Evolutionary conservation across 2,113 vertebrate species (phyloP).

Genomic region (Fregata magnificens): DNA sequence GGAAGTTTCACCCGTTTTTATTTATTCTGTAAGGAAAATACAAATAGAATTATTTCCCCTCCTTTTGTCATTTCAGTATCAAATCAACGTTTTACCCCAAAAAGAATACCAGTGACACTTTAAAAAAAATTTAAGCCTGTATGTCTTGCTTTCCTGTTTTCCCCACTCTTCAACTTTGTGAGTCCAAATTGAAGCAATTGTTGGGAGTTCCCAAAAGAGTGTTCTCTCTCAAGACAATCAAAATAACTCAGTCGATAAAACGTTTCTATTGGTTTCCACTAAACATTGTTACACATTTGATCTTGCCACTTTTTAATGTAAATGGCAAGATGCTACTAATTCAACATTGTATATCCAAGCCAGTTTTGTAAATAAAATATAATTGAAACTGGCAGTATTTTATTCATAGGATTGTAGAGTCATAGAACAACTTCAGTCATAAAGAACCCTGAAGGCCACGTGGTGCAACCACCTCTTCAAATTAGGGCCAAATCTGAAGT

Average conservation of each 20-base stretch:
- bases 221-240: background rate
- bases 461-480: background rate
- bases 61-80: background rate
- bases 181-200: background rate
- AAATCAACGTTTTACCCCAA: background rate
- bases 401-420: background rate
- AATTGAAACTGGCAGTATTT: background rate
- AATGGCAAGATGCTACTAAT: background rate
- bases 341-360: background rate
- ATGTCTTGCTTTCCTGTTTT: background rate
- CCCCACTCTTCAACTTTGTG: background rate
- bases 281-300: background rate
- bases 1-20: background rate
- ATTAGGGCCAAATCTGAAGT: background rate
- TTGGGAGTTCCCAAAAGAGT: background rate
- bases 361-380: background rate
- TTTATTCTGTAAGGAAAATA: background rate
- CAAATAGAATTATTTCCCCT: background rate
- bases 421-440: background rate
- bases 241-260: background rate
- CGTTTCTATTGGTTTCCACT: background rate
- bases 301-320: background rate
- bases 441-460: background rate
- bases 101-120: background rate
- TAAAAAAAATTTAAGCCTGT: background rate